Conservation (phyloP, 2,113 vertebrate genomes). For the Vidua macroura region DNA sequence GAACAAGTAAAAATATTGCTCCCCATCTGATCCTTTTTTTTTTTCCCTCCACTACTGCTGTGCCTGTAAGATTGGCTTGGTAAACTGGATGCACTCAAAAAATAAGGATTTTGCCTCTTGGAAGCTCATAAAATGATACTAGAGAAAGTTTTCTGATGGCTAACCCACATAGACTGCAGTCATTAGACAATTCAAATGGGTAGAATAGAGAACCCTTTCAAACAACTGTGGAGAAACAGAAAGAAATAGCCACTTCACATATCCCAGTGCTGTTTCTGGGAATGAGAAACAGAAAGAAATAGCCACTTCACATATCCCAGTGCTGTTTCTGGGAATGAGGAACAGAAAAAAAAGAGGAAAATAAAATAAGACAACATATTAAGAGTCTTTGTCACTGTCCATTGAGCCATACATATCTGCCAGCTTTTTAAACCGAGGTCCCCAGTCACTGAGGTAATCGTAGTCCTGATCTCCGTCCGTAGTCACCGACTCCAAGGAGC, state of each 20-base stretch:
- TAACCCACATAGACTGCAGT: constrained; percentile 70
- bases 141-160: constrained; percentile 67
- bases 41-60: background rate
- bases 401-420: constrained; percentile 92
- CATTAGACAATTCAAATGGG: constrained; percentile 46
- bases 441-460: constrained; percentile 95
- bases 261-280: constrained; percentile 60
- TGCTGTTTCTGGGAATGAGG: constrained; percentile 44
- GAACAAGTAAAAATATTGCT: constrained; percentile 52
- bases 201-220: constrained; percentile 68
- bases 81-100: constrained; percentile 67
- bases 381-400: constrained; percentile 91
- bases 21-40: constrained; percentile 1
- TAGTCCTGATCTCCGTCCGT: constrained; percentile 94
- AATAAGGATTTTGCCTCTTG: constrained; percentile 73
- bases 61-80: constrained; percentile 53
- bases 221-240: constrained; percentile 64
- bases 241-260: constrained; percentile 65
- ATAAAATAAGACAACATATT: constrained; percentile 69
- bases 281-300: constrained; percentile 68
- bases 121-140: constrained; percentile 76
- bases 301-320: constrained; percentile 65
- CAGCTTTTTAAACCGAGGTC: constrained; percentile 93
- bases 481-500: constrained; percentile 90
- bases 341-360: background rate